phyloP scores from a whole-genome alignment of 2,113 vertebrate genomes.

The Melierax canorus region DNA sequence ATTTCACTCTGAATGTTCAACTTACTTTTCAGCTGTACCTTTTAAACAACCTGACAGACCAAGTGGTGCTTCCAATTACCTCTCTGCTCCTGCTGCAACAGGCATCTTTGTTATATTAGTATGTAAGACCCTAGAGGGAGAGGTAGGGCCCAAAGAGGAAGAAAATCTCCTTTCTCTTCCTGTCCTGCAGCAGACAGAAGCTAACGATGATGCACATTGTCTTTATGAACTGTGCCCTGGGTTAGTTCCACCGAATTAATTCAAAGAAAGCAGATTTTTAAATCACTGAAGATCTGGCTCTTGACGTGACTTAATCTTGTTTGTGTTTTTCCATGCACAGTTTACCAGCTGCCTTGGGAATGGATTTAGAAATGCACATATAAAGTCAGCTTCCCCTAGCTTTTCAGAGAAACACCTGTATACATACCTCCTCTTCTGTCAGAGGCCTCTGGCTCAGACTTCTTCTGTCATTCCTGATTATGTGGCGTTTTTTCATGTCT shows the following conservation, averaged over 20 bases:
- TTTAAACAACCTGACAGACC: not conserved
- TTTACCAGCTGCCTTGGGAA: not conserved
- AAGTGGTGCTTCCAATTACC: not conserved
- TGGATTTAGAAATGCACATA: not conserved
- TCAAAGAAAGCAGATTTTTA: not conserved
- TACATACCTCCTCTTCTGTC: slow-evolving; percentile 82
- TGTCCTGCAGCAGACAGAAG: not conserved
- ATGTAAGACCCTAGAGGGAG: not conserved
- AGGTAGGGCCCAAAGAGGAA: not conserved
- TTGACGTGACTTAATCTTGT: not conserved
- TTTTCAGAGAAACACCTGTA: not conserved
- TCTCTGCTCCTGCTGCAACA: not conserved
- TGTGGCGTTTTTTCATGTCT: slow-evolving; percentile 22
- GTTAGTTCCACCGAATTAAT: not conserved
- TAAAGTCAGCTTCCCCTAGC: not conserved
- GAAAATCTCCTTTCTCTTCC: not conserved
- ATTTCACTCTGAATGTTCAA: not conserved
- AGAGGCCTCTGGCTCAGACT: slow-evolving; percentile 71
- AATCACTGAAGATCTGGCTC: not conserved
- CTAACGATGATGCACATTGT: not conserved
- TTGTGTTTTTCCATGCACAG: not conserved
- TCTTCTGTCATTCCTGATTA: slow-evolving; percentile 51
- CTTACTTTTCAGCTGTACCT: not conserved
- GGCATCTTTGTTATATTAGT: not conserved
- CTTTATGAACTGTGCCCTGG: not conserved